Conservation (phyloP, 2,797 vertebrate species). For the Coilia nasus region DNA sequence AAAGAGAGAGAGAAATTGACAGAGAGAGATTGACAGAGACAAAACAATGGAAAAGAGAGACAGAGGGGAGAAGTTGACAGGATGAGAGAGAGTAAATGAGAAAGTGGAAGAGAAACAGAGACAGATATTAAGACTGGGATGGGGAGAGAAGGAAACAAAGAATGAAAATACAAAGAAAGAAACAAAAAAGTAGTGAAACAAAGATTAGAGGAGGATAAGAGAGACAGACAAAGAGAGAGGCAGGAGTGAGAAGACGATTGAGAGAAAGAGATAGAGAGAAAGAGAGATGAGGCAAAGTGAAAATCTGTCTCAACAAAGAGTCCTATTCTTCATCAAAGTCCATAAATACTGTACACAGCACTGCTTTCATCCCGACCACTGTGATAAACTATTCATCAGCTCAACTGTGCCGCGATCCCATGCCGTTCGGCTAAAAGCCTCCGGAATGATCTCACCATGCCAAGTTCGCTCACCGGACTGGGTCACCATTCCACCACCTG, state of each 20-base stretch:
- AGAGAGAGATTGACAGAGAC: conserved; percentile 20
- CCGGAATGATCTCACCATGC: not conserved
- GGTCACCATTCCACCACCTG: not conserved
- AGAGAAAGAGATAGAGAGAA: not conserved
- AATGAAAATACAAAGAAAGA: not conserved
- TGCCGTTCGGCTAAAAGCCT: not conserved
- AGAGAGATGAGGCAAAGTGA: not conserved
- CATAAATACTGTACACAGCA: conserved; percentile 27
- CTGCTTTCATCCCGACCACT: not conserved
- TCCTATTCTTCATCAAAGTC: not conserved
- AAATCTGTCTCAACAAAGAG: not conserved
- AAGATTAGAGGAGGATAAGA: not conserved
- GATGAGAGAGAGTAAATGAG: conserved; percentile 15
- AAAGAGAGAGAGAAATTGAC: conserved; percentile 21
- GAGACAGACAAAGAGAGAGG: not conserved
- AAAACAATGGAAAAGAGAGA: not conserved
- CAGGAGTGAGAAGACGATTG: not conserved
- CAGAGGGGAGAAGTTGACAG: conserved; percentile 30
- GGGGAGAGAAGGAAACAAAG: not conserved
- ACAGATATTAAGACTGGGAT: not conserved
- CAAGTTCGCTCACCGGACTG: not conserved
- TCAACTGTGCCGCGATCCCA: not conserved
- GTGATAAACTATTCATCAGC: conserved; percentile 12
- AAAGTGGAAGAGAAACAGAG: not conserved
- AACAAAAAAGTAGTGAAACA: not conserved